Conservation (phyloP, 2,888 invertebrate species). For the Syrphus vitripennis region DNA sequence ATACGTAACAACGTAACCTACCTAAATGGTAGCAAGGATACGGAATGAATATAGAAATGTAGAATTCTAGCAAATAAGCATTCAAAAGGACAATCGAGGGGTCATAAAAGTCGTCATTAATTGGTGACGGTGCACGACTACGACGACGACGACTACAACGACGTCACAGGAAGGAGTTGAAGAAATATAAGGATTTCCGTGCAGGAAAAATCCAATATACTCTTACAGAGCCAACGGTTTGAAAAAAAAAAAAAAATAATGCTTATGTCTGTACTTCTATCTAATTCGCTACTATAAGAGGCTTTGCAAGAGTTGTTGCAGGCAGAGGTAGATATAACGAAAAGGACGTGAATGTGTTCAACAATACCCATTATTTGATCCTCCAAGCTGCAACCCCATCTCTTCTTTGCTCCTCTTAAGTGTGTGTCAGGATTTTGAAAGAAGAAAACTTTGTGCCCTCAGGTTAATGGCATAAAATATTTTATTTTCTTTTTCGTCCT, state of each 20-base stretch:
- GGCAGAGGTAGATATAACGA: neutral
- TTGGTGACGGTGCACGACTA: constrained; percentile 33
- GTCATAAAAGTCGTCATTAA: constrained; percentile 62
- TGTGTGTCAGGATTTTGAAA: constrained; percentile 25
- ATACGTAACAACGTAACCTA: neutral
- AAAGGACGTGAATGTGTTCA: constrained; percentile 18
- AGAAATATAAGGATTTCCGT: constrained; percentile 41
- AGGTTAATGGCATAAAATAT: constrained; percentile 66
- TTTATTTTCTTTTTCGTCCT: constrained; percentile 10
- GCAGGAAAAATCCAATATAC: constrained; percentile 25
- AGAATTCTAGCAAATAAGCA: constrained; percentile 16
- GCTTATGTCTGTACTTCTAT: neutral
- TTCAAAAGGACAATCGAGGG: constrained; percentile 51
- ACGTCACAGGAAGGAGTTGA: constrained; percentile 38
- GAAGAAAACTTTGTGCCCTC: constrained; percentile 50
- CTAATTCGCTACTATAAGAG: neutral
- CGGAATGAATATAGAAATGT: constrained; percentile 7
- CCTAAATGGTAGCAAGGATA: neutral
- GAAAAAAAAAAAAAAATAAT: neutral
- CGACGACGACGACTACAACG: neutral
- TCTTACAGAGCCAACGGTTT: neutral
- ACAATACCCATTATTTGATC: constrained; percentile 10
- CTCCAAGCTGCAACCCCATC: too few relatives aligned
- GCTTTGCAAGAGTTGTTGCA: neutral
- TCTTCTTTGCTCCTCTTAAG: neutral